Evolutionary conservation across 2,113 vertebrate genomes (phyloP), one percentile per base, ranked within the genome.

Genomic region (Machaerirhynchus nigripectus): DNA sequence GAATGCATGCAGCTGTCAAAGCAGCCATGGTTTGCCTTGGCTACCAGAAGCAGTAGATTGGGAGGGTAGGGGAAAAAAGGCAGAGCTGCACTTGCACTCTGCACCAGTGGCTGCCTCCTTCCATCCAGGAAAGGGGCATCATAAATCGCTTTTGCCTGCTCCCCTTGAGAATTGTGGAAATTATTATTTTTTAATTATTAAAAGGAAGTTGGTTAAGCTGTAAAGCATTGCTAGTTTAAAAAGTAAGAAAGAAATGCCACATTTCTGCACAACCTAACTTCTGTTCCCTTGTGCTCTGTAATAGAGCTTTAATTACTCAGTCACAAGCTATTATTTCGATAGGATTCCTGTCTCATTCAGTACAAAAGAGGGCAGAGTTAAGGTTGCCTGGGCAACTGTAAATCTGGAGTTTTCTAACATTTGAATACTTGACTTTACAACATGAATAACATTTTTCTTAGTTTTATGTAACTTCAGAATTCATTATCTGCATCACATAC

Each of bases 371-470:
- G 87, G 82, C 93, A 94, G 95, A 96, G 77, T 85, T 91, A 83
- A 95, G 71, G 90, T 97, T 96, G 63, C 95, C 95, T 49, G 93
- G 85, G 87, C 75, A 96, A 94, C 89, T 93, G 87, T 93, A 89
- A 93, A 94, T 82, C 84, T 93, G 67, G 67, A 94, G 90, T 91
- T 93, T 81, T 90, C 85, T 94, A 75, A 92, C 56, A 68, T 90
- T 81, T 92, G 76, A 95, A 49, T 92, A 78, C 60, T 91, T 90
- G 85, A 78, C 71, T 92, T 96, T 46, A 42, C 53, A 75, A 77
- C 40, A 49, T 13, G 53, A 95, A 87, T 88, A 93, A 53, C 27
- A 16, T 92, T 84, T 80, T 89, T 71, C 76, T 82, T 80, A 90
- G 56, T 88, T 94, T 92, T 92, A 90, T 87, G 35, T 90, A 90